A percentile compares a stretch with the other conserved stretches of the same genome.
phyloP scores from a whole-genome alignment of 2,113 vertebrate species.

The Trogon surrucura region DNA sequence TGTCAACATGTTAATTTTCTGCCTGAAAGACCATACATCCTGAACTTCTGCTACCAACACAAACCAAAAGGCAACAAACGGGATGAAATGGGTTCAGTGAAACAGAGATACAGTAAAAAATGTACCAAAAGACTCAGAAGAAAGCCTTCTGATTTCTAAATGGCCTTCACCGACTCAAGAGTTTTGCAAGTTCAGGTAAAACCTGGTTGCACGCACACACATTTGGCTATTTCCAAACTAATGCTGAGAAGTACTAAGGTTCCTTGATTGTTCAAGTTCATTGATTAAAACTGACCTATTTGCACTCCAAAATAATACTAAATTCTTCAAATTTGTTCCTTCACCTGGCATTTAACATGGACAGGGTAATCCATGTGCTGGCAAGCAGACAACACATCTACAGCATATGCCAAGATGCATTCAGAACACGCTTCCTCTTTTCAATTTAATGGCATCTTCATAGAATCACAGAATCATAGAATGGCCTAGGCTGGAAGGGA shows the following conservation, averaged over 20 bases:
- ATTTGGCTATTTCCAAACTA: not conserved
- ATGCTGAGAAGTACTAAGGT: not conserved
- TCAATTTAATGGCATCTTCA: not conserved
- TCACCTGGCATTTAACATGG: not conserved
- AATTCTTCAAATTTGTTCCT: not conserved
- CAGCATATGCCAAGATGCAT: rapidly evolving
- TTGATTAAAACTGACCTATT: not conserved
- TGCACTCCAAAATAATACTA: not conserved
- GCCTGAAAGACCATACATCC: not conserved
- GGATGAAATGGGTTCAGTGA: not conserved
- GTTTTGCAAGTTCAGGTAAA: not conserved
- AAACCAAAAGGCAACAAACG: not conserved
- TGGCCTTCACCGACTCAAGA: not conserved
- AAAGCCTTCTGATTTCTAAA: not conserved
- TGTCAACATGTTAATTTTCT: not conserved
- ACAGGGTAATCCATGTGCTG: not conserved
- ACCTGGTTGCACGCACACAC: rapidly evolving
- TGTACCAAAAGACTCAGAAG: not conserved
- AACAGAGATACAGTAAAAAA: not conserved
- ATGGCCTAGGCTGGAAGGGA: no score
- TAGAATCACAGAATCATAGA: no score
- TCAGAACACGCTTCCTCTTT: not conserved
- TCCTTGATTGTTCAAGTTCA: not conserved
- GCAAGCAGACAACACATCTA: not conserved
- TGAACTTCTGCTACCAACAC: not conserved